Evolutionary conservation across 2,113 vertebrate species (phyloP), one percentile per base, ranked within the genome.

Genomic region (Tor tambroides): DNA sequence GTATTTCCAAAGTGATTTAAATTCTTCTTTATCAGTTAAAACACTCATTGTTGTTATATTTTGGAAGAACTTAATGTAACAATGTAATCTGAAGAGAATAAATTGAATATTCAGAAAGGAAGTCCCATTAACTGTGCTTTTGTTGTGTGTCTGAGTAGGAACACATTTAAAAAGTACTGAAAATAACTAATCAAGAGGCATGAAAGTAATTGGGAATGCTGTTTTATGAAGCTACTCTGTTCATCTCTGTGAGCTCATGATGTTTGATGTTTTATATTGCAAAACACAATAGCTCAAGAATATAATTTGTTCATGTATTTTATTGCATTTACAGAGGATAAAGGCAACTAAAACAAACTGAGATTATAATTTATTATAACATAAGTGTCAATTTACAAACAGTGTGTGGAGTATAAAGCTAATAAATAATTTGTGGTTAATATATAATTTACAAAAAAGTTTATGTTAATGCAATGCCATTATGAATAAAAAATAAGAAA

Each of bases 351-450:
- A 46, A 19, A 30, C 5, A n/a, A 76, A 38, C 6, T 59, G 30
- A 26, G 54, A 80, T 26, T 61, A 59, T 8, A 41, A 59, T 79
- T 79, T n/a, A 80, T 61, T 61, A 26, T 17, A 59, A 61, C 54
- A 56, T 54, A 41, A 38, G 30, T 26, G 54, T 14, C 11, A 38
- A 59, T 80, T 61, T 35, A 61, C 30, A 59, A 38, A 43, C 8
- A 4, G 1, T 17, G 9, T 35, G 8, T 54, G 15, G 5, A 59
- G 21, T 41, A 41, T 59, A 80, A 80, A 14, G 38, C 0, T 9
- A 80, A 80, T 61, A 80, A 61, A 80, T 80, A 80, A 59, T 79
- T 77, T 77, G 46, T 30, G 71, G 41, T 46, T 15, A 75, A 46
- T 43, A 26, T 43, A 11, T 15, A 4, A 75, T 75, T 26, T 75